Evolutionary conservation across 2,888 invertebrate genomes (phyloP), one percentile per base, ranked within the genome.

Genomic region (Cotesia congregata): DNA sequence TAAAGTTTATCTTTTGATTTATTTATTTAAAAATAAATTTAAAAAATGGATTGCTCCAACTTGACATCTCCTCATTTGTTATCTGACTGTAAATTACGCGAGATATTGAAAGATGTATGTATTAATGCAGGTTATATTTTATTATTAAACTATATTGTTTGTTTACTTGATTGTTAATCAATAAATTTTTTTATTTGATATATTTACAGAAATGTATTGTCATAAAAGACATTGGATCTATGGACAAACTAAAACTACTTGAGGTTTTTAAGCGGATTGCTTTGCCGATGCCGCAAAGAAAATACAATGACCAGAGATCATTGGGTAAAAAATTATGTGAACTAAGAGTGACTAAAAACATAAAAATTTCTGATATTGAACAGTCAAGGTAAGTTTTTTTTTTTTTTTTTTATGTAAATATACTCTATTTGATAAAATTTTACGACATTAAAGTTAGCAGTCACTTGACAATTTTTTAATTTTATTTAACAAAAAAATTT

Each of bases 221-320:
- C 65, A 72, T 85, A 50, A 80, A 79, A 38, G 77, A 82, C 20
- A 81, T 83, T 7, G 81, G 83, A 38, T 81, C 64, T 70, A 75
- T 84, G 50, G 81, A 78, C 59, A 87, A 83, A 78, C 75, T 75
- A 9, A 83, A 87, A 78, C 80, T 88, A 30, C 72, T 88, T 68
- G 85, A 87, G 75, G 81, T 88, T 40, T 88, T 83, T 72, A 85
- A 82, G 69, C 82, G 84, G 64, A 80, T 88, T 7, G 88, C 86
- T 6, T 79, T 88, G 76, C 88, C 88, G 0, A 76, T 88, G 70
- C 86, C 88, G 2, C 88, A 86, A 78, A 83, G 88, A 73, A 79
- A 77, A 71, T 81, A 75, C 61, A 78, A 80, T 67, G 70, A 82
- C 9, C 39, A 77, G 3, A 79, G 78, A 73, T 40, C 74, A 72